Conservation (phyloP, 2,888 invertebrate genomes). For the Proisotoma minuta region DNA sequence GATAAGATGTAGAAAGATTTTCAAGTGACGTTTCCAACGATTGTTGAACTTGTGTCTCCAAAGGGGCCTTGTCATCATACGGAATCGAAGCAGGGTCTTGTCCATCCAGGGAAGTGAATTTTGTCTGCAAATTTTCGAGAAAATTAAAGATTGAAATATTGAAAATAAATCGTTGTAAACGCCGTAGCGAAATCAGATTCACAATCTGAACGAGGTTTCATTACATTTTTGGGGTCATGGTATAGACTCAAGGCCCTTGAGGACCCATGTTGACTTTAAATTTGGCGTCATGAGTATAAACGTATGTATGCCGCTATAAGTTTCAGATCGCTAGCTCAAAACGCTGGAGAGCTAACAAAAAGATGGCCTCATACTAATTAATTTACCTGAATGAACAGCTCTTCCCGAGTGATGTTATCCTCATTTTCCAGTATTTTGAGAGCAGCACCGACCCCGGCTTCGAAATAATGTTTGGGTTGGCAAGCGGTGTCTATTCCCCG, state of each 20-base stretch:
- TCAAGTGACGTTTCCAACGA: constrained; percentile 34
- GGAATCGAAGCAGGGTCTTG: constrained; percentile 43
- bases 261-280: too few relatives aligned
- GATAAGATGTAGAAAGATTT: constrained; percentile 41
- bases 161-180: too few relatives aligned
- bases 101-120: constrained; percentile 44
- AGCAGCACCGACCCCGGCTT: constrained; percentile 39
- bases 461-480: constrained; percentile 45
- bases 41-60: constrained; percentile 35
- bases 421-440: constrained; percentile 17
- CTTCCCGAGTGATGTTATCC: constrained; percentile 19
- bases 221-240: too few relatives aligned
- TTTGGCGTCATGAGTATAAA: too few relatives aligned
- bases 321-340: too few relatives aligned
- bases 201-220: too few relatives aligned
- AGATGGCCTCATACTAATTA: too few relatives aligned
- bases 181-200: too few relatives aligned
- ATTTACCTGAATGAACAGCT: constrained; percentile 24
- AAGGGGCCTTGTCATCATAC: constrained; percentile 36
- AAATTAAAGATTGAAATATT: too few relatives aligned
- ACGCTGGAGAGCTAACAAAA: too few relatives aligned
- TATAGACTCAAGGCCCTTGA: too few relatives aligned
- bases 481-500: constrained; percentile 45
- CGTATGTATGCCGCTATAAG: too few relatives aligned
- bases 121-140: constrained; percentile 44